phyloP scores from a whole-genome alignment of 2,888 invertebrate species.

The Strigamia maritima region DNA sequence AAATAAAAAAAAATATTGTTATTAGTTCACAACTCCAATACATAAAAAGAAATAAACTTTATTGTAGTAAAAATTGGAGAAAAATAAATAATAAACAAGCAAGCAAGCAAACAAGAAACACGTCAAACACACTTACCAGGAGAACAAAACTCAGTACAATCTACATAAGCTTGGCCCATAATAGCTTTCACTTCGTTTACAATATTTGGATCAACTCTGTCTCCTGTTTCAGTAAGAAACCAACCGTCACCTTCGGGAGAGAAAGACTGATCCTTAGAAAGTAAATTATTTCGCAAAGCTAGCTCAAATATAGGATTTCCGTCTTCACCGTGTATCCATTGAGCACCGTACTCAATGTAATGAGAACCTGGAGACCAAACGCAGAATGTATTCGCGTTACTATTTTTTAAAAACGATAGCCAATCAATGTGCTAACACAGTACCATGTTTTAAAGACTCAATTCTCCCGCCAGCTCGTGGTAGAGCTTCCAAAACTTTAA shows the following conservation, averaged over 20 bases:
- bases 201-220: slow-evolving; percentile 50
- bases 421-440: background rate
- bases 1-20: background rate
- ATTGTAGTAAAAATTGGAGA: background rate
- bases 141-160: slow-evolving; percentile 46
- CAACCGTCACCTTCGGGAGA: slow-evolving; percentile 38
- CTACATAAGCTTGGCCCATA: slow-evolving; percentile 54
- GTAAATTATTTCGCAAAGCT: slow-evolving; percentile 60
- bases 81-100: background rate
- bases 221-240: slow-evolving; percentile 37
- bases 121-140: background rate
- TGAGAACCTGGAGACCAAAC: background rate
- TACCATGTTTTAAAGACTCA: slow-evolving; percentile 41
- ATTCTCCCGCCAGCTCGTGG: slow-evolving; percentile 59
- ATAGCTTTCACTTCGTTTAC: slow-evolving; percentile 57
- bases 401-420: background rate
- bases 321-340: slow-evolving; percentile 88
- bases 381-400: too few species aligned
- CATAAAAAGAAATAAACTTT: background rate
- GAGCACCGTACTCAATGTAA: slow-evolving; percentile 76
- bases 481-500: slow-evolving; percentile 53
- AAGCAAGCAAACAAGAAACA: too few species aligned
- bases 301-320: slow-evolving; percentile 85
- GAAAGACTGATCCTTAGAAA: slow-evolving; percentile 27
- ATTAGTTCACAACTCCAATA: background rate